phyloP scores from a whole-genome alignment of 2,113 vertebrate species.

The Amblyopsis rosae region DNA sequence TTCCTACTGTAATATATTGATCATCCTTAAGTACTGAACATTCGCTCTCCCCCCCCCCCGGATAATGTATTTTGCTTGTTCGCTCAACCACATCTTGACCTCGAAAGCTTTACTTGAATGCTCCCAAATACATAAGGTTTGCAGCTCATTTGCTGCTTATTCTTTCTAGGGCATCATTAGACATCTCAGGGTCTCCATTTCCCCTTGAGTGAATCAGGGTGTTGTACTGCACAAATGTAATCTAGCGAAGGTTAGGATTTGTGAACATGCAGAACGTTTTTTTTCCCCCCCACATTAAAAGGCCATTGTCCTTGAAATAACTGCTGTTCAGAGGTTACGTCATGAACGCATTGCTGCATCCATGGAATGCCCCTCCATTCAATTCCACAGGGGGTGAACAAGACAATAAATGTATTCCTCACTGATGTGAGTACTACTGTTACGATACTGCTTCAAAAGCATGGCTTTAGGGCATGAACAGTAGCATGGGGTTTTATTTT shows the following conservation, averaged over 20 bases:
- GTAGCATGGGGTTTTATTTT: slow-evolving; percentile 1
- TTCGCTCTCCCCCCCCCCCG: slow-evolving; percentile 26
- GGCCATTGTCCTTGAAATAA: slow-evolving; percentile 49
- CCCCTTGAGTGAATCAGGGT: slow-evolving; percentile 18
- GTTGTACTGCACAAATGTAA: slow-evolving; percentile 18
- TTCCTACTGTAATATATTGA: slow-evolving; percentile 31
- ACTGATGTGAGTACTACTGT: not conserved
- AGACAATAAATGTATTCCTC: not conserved
- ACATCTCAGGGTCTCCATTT: slow-evolving; percentile 35
- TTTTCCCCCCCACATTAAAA: slow-evolving; percentile 24
- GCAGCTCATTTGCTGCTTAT: slow-evolving; percentile 14
- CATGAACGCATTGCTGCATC: slow-evolving; percentile 37
- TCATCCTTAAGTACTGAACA: slow-evolving; percentile 39
- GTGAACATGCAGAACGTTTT: slow-evolving; percentile 22
- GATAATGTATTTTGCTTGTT: slow-evolving; percentile 28
- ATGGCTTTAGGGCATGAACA: not conserved
- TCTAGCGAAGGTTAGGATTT: slow-evolving; percentile 39
- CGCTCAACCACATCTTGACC: slow-evolving; percentile 17
- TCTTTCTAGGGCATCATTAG: slow-evolving; percentile 24
- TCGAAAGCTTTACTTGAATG: slow-evolving; percentile 8
- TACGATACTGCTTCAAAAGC: not conserved
- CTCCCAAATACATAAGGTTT: slow-evolving; percentile 27
- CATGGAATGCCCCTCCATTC: slow-evolving; percentile 29
- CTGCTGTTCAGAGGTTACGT: slow-evolving; percentile 19
- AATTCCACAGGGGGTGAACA: not conserved